Evolutionary conservation across 2,797 vertebrate species (phyloP).

Genomic region (Macroramphosus scolopax): DNA sequence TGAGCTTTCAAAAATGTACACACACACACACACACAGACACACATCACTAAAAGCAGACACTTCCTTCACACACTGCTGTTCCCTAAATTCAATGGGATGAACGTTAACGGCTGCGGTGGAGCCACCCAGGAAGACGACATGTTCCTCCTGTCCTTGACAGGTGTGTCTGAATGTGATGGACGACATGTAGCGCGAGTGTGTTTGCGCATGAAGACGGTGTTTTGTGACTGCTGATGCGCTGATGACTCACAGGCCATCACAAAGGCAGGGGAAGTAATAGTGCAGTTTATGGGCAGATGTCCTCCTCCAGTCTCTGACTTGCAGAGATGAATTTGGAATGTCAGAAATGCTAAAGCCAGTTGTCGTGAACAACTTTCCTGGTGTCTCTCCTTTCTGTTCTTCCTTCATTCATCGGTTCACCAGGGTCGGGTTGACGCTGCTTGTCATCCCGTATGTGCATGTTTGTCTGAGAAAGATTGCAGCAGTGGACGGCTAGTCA

Average conservation of each 20-base stretch:
- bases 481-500: constrained; percentile 38
- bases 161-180: constrained; percentile 29
- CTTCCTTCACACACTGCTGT: constrained; percentile 21
- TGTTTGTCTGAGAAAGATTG: constrained; percentile 20
- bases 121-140: constrained; percentile 24
- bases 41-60: constrained; percentile 40
- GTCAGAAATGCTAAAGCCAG: too few species aligned
- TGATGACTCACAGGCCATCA: constrained; percentile 29
- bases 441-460: constrained; percentile 29
- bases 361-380: too few species aligned
- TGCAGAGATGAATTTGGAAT: too few species aligned
- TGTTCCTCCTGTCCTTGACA: constrained; percentile 38
- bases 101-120: constrained; percentile 32
- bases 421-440: constrained; percentile 10
- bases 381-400: constrained; percentile 18
- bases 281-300: too few species aligned
- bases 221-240: too few species aligned
- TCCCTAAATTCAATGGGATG: constrained; percentile 24
- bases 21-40: constrained; percentile 4
- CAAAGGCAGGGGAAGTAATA: constrained; percentile 22
- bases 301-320: too few species aligned
- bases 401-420: constrained; percentile 38
- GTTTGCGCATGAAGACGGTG: too few species aligned
- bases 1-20: constrained; percentile 43
- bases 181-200: constrained; percentile 1